Evolutionary conservation across 2,797 vertebrate genomes (phyloP), one percentile per base, ranked within the genome.

Genomic region (Chaetophractus vellerosus): DNA sequence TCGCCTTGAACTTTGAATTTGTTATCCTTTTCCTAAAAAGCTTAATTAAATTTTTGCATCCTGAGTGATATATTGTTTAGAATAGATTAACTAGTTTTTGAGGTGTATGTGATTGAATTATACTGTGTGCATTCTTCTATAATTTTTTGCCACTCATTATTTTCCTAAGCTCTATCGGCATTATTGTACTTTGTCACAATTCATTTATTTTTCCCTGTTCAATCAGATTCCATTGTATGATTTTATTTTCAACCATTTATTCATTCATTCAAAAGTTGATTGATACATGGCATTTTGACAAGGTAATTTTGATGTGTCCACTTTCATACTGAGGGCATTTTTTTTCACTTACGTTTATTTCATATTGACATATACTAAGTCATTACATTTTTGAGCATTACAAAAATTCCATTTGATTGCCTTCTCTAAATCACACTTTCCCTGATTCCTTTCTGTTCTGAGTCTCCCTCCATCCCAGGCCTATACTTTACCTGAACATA

Each of bases 281-380:
- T 23, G n/a, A 41, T 45, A 18, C 31, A 48, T n/a, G 31, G 33
- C 36, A 87, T 69, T 88, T 85, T 92, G 26, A 90, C 8, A 64
- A 68, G 33, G 28, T 71, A 36, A 63, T 87, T 72, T 94, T 82
- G 61, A 61, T 38, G 14, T 81, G 12, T 24, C 26, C 16, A 33
- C n/a, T 79, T 93, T 94, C 33, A 80, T 41, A 33, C 4, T 68
- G 10, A 59, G 38, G 26, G 63, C 1, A 2, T 86, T 76, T 38
- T 45, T 79, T 88, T 75, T 52, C 23, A 66, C 68, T 91, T 83
- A 33, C n/a, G 63, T 78, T 86, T 57, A 76, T 80, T 91, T 93
- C 18, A 24, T 33, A 84, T n/a, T 9, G n/a, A 33, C 45, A 79
- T 64, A 75, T 11, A 68, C 24, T 28, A 50, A 86, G 26, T 69